Conservation (phyloP, 2,797 vertebrate genomes). For the Apodemus agrarius region DNA sequence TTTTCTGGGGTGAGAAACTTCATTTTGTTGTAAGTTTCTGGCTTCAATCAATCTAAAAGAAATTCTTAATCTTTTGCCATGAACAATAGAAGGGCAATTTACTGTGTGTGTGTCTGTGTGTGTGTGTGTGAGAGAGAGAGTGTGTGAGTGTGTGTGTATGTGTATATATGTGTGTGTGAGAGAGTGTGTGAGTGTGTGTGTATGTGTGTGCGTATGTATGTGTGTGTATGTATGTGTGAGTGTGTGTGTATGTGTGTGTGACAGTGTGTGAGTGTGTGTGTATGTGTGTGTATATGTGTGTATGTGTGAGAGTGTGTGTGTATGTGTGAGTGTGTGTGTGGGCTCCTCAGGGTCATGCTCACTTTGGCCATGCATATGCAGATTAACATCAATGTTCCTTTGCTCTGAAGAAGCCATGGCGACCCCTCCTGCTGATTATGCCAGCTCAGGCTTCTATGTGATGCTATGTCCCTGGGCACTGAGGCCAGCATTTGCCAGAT, state of each 20-base stretch:
- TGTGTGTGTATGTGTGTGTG: no score
- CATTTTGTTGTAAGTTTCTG: not conserved
- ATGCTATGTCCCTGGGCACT: no score
- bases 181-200: no score
- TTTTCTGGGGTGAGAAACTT: not conserved
- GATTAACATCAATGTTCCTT: not conserved
- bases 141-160: no score
- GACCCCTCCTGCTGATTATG: not conserved
- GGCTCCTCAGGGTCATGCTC: not conserved
- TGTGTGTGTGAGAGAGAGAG: no score
- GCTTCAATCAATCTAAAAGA: not conserved
- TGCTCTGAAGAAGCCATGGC: not conserved
- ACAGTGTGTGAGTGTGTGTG: no score
- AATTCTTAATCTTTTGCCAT: not conserved
- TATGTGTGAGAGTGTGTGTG: no score
- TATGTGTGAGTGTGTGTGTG: not conserved
- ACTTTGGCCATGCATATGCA: not conserved
- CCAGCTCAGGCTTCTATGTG: not conserved
- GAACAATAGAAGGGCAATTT: not conserved
- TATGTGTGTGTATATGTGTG: no score
- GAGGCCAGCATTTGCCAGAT: not conserved
- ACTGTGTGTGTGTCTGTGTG: no score
- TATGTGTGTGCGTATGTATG: no score
- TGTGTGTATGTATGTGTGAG: no score
- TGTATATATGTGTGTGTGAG: no score